phyloP scores from a whole-genome alignment of 37 sponge, comb jelly and placozoan species.

The Haliclona indistincta region DNA sequence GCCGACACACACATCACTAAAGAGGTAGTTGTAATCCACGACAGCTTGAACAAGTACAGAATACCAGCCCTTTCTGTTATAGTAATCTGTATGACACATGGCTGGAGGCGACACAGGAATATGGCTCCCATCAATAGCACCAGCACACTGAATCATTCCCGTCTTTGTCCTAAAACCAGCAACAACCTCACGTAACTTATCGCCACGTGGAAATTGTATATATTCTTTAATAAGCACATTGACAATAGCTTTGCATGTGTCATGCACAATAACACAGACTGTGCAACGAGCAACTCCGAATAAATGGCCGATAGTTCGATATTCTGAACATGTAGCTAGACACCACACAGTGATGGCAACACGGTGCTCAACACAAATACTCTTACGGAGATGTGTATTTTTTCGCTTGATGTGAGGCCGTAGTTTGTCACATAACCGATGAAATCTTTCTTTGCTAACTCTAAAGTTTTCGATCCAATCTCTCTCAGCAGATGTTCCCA shows the following conservation, averaged over 20 bases:
- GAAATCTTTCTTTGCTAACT: constrained; percentile 18
- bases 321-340: constrained; percentile 47
- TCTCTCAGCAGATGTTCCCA: constrained; percentile 1
- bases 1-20: constrained; percentile 5
- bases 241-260: constrained; percentile 24
- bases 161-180: constrained; percentile 13
- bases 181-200: constrained; percentile 13
- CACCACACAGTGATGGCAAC: constrained; percentile 52
- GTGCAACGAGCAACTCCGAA: constrained; percentile 41
- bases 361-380: constrained; percentile 23
- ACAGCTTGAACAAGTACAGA: constrained; percentile 38
- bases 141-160: constrained; percentile 30
- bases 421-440: constrained; percentile 5
- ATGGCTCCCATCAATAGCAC: constrained; percentile 54
- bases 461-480: constrained; percentile 43
- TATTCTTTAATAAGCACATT: constrained; percentile 6
- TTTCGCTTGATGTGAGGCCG: neutral
- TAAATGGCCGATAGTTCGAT: constrained; percentile 20
- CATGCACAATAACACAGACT: constrained; percentile 24
- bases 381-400: constrained; percentile 6
- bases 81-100: constrained; percentile 40
- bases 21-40: constrained; percentile 10
- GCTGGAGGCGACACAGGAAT: constrained; percentile 17
- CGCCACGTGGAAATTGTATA: constrained; percentile 14
- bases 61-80: constrained; percentile 19